Base-by-base conservation (phyloP, 2,113 vertebrate species). In the Tachuris rubrigastra region DNA sequence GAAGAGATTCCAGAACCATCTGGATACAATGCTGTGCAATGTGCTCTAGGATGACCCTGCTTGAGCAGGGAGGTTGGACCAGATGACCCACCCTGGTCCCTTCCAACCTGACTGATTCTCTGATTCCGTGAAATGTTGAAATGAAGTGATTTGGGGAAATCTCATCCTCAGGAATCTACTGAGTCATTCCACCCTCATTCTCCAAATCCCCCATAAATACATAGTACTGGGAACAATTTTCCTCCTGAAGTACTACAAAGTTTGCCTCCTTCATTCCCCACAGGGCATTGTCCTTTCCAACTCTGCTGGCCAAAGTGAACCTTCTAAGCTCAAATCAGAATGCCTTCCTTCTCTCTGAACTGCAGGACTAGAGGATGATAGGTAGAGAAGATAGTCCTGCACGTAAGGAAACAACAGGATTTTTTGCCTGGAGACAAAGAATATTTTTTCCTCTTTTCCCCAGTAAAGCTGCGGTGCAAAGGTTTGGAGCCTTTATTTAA, bases 211-310 rank as follows among this genome's bases (percentile, higher is more conserved):
- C 25, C 19, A 21, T 41, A 41, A 35, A 33, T 33, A 4, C 0
- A 0, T 5, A 37, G 24, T 16, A 39, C 9, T 75, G 10, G 42
- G 21, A 71, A 16, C 21, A 33, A 7, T 71, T 49, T 63, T 35
- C 27, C n/a, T 60, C 19, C n/a, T 68, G n/a, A 77, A 69, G 14
- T 14, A 14, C 17, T 28, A 0, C 0, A 1, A 5, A 16, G 3
- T 46, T 85, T 91, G 2, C 15, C 76, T 77, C 44, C 47, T 92
- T 90, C 42, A 59, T 58, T 30, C 3, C 5, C 15, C 8, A 39
- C 27, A 46, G 56, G 8, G 5, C 16, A n/a, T 23, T 55, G 28
- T 28, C 8, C 16, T 50, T 24, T 30, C 2, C 18, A 53, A 1
- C 21, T 71, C 42, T 91, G 30, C 62, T 67, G 49, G 13, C 33